Evolutionary conservation across 2,888 invertebrate species (phyloP).

Genomic region (Acrobeloides nanus): DNA sequence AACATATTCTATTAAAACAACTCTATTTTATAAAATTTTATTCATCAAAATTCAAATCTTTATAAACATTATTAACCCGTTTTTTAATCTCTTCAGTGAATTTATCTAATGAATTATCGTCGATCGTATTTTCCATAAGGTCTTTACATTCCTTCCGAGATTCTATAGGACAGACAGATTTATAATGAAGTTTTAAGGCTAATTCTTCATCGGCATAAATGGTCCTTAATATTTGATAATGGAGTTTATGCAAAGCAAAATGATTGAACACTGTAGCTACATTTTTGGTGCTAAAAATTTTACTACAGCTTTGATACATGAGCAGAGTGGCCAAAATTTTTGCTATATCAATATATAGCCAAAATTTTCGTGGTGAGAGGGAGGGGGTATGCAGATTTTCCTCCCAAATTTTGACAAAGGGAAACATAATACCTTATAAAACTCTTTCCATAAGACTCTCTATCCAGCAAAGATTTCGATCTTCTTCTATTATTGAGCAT

Average conservation of each 20-base stretch:
- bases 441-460: constrained; percentile 68
- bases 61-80: too few relatives aligned
- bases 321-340: too few relatives aligned
- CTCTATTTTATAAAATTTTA: too few relatives aligned
- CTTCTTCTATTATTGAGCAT: constrained; percentile 55
- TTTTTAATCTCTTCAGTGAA: constrained; percentile 17
- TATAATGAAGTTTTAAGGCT: constrained; percentile 85
- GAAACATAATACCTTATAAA: constrained; percentile 61
- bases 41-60: too few relatives aligned
- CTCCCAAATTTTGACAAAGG: too few relatives aligned
- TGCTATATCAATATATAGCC: too few relatives aligned
- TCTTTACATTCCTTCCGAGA: constrained; percentile 36
- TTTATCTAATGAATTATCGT: constrained; percentile 32
- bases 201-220: constrained; percentile 66
- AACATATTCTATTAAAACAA: too few relatives aligned
- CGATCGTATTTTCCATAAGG: constrained; percentile 26
- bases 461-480: constrained; percentile 62
- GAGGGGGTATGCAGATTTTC: too few relatives aligned
- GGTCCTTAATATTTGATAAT: constrained; percentile 40
- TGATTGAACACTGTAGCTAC: constrained; percentile 70
- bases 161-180: constrained; percentile 54
- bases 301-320: too few relatives aligned
- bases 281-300: constrained; percentile 55
- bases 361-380: too few relatives aligned
- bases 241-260: constrained; percentile 65